Evolutionary conservation across 2,888 invertebrate species (phyloP).

Genomic region (Fabriciana adippe): DNA sequence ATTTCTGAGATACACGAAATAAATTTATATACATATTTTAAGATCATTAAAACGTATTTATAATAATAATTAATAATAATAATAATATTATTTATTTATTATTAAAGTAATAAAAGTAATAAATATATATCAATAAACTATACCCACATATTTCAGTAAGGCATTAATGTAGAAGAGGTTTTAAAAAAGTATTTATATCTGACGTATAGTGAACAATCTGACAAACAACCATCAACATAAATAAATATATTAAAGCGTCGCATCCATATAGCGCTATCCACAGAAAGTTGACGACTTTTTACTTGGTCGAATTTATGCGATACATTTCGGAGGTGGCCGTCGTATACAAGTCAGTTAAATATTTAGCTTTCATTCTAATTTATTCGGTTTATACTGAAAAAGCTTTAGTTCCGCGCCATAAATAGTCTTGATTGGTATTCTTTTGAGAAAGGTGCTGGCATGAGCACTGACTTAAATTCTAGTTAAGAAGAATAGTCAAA

Average conservation of each 20-base stretch:
- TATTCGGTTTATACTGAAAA: constrained; percentile 69
- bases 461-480: constrained; percentile 3
- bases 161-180: too few species aligned
- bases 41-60: too few species aligned
- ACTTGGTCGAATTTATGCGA: constrained; percentile 76
- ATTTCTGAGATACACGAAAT: too few species aligned
- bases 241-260: constrained; percentile 10
- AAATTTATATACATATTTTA: too few species aligned
- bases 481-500: neutral
- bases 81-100: too few species aligned
- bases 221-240: neutral
- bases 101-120: too few species aligned
- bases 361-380: constrained; percentile 74
- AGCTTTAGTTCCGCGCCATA: constrained; percentile 66
- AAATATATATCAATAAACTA: too few species aligned
- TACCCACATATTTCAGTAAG: too few species aligned
- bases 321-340: constrained; percentile 73
- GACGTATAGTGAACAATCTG: neutral
- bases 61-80: too few species aligned
- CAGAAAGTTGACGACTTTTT: constrained; percentile 72
- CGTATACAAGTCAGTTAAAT: constrained; percentile 76
- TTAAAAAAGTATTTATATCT: too few species aligned
- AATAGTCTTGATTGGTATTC: constrained; percentile 66
- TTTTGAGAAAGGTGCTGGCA: constrained; percentile 41
- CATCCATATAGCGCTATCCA: constrained; percentile 38